Evolutionary conservation across 92 coral and sea anemone species (phyloP).

Genomic region (Zoanthus solanderi): DNA sequence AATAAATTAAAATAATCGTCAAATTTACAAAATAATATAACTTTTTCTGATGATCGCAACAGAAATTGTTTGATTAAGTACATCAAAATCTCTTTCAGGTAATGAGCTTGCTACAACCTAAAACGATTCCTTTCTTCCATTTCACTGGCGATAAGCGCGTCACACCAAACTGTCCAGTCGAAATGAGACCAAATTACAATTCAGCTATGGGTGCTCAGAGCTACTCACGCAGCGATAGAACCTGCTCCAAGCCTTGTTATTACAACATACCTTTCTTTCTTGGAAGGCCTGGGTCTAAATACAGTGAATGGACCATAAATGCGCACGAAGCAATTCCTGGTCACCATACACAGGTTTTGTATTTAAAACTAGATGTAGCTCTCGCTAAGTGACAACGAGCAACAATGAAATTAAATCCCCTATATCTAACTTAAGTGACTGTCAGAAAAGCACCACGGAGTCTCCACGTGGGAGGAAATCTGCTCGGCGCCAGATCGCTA

Average conservation of each 20-base stretch:
- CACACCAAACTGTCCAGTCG: constrained; percentile 91
- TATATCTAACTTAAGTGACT: too few relatives aligned
- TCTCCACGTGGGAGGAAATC: too few relatives aligned
- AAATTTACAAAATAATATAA: too few relatives aligned
- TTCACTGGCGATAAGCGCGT: constrained; percentile 88
- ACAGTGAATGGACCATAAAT: constrained; percentile 90
- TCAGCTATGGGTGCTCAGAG: constrained; percentile 92
- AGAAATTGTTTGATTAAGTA: background rate
- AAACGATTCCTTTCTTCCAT: constrained; percentile 87
- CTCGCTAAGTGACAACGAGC: too few relatives aligned
- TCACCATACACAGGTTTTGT: constrained; percentile 94
- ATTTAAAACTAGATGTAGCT: background rate
- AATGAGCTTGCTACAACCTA: constrained; percentile 87
- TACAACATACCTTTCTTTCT: constrained; percentile 92
- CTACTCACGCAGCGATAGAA: constrained; percentile 66
- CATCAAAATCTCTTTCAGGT: constrained; percentile 61
- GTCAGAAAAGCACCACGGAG: too few relatives aligned
- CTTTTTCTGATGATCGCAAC: too few relatives aligned
- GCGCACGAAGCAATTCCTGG: constrained; percentile 99
- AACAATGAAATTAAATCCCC: too few relatives aligned
- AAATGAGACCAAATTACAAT: constrained; percentile 75
- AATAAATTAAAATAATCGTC: too few relatives aligned
- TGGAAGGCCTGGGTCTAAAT: constrained; percentile 86
- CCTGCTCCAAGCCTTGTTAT: constrained; percentile 63
- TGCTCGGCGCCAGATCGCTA: too few relatives aligned